These are phyloP conservation scores for Brachionus paranguensis DNA, from an alignment of 1,140 invertebrate genomes.

Conservation along the genomic window DNA sequence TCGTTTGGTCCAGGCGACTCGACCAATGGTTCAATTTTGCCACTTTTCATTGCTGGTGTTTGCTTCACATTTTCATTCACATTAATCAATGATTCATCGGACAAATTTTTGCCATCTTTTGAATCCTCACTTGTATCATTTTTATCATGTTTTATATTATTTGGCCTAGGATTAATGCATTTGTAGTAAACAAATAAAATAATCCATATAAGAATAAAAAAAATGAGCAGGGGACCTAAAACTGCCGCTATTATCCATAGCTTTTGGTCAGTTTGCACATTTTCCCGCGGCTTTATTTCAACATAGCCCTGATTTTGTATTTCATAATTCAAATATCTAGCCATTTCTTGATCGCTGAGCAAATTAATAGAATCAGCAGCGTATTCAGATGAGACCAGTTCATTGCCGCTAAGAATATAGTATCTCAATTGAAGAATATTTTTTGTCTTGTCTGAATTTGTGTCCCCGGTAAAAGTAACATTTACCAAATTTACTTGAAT, in stretches of 20 bases:
- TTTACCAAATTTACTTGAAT: not conserved
- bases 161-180: conserved; percentile 29
- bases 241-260: conserved; percentile 33
- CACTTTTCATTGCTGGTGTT: not conserved
- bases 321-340: conserved; percentile 23
- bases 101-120: not conserved
- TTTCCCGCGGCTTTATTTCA: conserved; percentile 17
- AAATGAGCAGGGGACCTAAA: not conserved
- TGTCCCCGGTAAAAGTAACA: not conserved
- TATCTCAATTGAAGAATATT: conserved; percentile 12
- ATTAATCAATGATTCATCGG: not conserved
- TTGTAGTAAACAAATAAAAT: conserved; percentile 30
- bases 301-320: conserved; percentile 18
- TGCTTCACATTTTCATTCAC: not conserved
- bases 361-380: conserved; percentile 30
- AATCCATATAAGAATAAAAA: conserved; percentile 8
- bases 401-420: not conserved
- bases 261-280: not conserved
- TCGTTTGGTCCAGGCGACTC: not conserved
- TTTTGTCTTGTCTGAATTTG: conserved; percentile 26
- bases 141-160: not conserved
- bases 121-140: not conserved
- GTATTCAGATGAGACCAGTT: conserved; percentile 28
- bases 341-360: conserved; percentile 33
- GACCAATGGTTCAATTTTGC: not conserved